Conservation (phyloP, 1,140 invertebrate genomes). For the Drosophila saltans region DNA sequence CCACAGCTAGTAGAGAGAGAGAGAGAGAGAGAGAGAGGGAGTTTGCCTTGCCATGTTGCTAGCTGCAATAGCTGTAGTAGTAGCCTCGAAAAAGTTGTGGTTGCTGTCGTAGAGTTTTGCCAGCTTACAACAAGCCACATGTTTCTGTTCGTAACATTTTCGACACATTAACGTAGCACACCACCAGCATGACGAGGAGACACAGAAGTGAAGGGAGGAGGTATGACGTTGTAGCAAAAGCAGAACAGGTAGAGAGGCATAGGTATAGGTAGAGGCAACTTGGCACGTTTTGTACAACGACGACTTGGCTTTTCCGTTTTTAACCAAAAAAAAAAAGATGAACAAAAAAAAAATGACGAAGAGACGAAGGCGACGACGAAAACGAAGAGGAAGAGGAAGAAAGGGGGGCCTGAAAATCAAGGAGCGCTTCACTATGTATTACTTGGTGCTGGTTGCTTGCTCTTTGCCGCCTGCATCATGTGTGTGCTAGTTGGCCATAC, state of each 20-base stretch:
- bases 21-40: slow-evolving; percentile 26
- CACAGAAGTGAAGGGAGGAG: slow-evolving; percentile 11
- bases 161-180: slow-evolving; percentile 67
- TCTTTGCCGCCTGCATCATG: slow-evolving; percentile 28
- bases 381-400: not conserved
- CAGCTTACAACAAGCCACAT: slow-evolving; percentile 71
- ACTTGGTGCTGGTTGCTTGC: slow-evolving; percentile 6
- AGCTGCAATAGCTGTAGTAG: not conserved
- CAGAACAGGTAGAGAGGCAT: slow-evolving; percentile 24
- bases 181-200: not conserved
- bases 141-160: slow-evolving; percentile 76
- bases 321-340: slow-evolving; percentile 23
- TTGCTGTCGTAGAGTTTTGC: slow-evolving; percentile 38
- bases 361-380: not conserved
- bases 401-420: slow-evolving; percentile 8
- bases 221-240: not conserved
- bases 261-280: slow-evolving; percentile 1
- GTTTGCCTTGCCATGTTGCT: slow-evolving; percentile 35
- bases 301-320: slow-evolving; percentile 24
- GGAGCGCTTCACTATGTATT: slow-evolving; percentile 29
- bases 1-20: slow-evolving; percentile 15
- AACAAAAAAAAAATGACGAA: slow-evolving; percentile 9
- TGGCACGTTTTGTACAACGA: slow-evolving; percentile 19
- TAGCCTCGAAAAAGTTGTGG: slow-evolving; percentile 40
- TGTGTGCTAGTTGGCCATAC: slow-evolving; percentile 66